Percentiles rank a stretch among this genome's conserved stretches.
Evolutionary conservation across 2,113 vertebrate genomes (phyloP).

Genomic region (Sander lucioperca): DNA sequence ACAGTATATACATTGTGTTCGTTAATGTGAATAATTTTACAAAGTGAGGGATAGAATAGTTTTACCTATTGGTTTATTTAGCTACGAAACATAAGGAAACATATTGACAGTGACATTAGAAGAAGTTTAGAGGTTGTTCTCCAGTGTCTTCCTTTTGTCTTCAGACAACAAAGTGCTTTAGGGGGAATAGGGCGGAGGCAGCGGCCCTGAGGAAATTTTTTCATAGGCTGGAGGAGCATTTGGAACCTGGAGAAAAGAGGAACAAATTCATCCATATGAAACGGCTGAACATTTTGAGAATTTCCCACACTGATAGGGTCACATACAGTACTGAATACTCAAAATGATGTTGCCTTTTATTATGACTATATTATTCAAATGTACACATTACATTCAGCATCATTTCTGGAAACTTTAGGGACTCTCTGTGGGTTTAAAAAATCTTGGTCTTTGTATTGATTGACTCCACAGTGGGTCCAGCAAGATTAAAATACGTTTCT

Average conservation of each 20-base stretch:
- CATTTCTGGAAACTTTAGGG: neutral
- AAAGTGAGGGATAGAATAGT: slow-evolving; percentile 21
- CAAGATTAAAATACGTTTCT: neutral
- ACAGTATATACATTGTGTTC: slow-evolving; percentile 30
- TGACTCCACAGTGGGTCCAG: neutral
- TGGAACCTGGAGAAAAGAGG: slow-evolving; percentile 84
- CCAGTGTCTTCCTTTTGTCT: slow-evolving; percentile 31
- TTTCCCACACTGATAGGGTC: neutral
- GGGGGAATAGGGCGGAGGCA: slow-evolving; percentile 92
- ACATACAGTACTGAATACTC: neutral
- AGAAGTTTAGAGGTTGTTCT: slow-evolving; percentile 32
- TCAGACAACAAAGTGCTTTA: slow-evolving; percentile 72
- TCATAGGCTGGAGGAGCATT: slow-evolving; percentile 95
- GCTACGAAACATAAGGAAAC: slow-evolving; percentile 7
- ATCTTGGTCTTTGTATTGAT: neutral
- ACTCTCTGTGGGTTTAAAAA: neutral
- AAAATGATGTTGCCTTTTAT: neutral
- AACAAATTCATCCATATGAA: slow-evolving; percentile 10
- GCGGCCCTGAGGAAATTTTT: slow-evolving; percentile 85
- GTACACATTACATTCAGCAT: neutral
- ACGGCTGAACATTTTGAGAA: neutral
- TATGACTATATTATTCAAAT: neutral
- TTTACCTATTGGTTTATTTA: slow-evolving; percentile 2
- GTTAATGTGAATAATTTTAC: slow-evolving; percentile 31
- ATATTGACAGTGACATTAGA: slow-evolving; percentile 13